Evolutionary conservation across 2,113 vertebrate species (phyloP).

Genomic region (Sapayoa aenigma): DNA sequence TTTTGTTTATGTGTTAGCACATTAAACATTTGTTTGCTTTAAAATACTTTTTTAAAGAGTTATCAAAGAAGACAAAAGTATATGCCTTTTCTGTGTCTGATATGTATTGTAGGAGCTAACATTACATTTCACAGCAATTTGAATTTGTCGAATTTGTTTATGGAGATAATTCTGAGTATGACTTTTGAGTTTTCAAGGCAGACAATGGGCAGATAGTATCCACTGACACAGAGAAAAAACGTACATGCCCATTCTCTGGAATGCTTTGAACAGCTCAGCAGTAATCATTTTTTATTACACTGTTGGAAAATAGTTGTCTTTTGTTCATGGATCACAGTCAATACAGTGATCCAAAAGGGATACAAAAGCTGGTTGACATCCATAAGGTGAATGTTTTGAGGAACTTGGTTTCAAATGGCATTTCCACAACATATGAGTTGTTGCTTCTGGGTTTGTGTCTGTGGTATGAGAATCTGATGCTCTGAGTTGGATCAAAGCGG

Average conservation of each 20-base stretch:
- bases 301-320: not conserved
- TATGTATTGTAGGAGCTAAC: not conserved
- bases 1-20: not conserved
- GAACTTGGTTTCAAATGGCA: not conserved
- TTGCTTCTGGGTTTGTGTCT: not conserved
- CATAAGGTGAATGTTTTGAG: not conserved
- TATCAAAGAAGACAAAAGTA: not conserved
- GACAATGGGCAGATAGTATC: not conserved
- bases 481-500: not conserved
- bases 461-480: not conserved
- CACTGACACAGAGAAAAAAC: not conserved
- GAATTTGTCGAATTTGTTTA: not conserved
- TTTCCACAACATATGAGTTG: not conserved
- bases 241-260: not conserved
- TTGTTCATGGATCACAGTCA: not conserved
- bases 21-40: not conserved
- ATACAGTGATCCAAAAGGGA: not conserved
- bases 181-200: not conserved
- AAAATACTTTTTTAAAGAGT: not conserved
- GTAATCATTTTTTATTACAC: not conserved
- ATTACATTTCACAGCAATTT: not conserved
- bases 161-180: not conserved
- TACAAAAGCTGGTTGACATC: not conserved
- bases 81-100: not conserved
- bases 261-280: not conserved